phyloP scores from a whole-genome alignment of 2,113 vertebrate species.

The Pongo abelii region DNA sequence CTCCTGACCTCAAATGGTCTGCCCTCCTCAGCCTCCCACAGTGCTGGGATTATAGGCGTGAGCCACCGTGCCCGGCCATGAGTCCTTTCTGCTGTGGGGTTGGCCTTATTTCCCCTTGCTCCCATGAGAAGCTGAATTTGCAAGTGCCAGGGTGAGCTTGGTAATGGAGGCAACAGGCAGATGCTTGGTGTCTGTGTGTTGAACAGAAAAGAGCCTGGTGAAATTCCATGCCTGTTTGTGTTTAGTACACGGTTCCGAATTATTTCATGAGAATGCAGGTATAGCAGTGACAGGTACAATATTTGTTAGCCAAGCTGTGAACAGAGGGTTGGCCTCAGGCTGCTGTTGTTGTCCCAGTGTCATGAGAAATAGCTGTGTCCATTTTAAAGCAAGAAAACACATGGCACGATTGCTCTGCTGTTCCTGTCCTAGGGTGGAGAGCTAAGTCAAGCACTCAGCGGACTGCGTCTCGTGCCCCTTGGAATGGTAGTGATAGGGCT shows the following conservation, averaged over 20 bases:
- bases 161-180: neutral
- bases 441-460: neutral
- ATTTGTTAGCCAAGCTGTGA: neutral
- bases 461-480: rapidly evolving
- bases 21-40: too few species aligned
- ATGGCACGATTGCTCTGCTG: rapidly evolving
- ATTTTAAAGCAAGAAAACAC: neutral
- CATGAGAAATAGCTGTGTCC: rapidly evolving
- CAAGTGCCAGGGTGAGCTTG: rapidly evolving
- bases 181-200: neutral
- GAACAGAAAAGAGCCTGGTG: rapidly evolving
- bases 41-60: too few species aligned
- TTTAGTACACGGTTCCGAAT: too few species aligned
- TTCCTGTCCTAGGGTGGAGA: neutral
- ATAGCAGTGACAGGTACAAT: rapidly evolving
- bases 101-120: neutral
- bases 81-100: rapidly evolving
- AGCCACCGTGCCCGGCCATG: too few species aligned
- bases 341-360: neutral
- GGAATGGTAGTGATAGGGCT: rapidly evolving
- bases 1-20: too few species aligned
- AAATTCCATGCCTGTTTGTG: rapidly evolving
- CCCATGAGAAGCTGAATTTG: neutral
- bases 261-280: neutral
- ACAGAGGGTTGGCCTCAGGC: neutral